Evolutionary conservation across 2,113 vertebrate genomes (phyloP).

Genomic region (Mus spicilegus): DNA sequence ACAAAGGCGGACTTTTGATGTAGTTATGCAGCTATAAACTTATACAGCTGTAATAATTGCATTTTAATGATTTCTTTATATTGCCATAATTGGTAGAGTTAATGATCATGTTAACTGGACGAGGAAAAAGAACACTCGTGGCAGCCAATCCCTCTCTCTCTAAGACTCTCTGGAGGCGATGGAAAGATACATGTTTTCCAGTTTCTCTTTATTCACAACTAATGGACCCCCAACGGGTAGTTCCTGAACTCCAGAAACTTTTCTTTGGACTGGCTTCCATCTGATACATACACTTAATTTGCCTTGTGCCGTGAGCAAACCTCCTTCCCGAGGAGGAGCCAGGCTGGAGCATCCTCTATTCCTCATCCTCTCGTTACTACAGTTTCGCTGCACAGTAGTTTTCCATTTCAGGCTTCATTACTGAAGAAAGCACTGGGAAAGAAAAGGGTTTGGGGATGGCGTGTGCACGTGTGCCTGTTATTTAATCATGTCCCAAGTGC

Average conservation of each 20-base stretch:
- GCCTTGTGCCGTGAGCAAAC: conserved; percentile 35
- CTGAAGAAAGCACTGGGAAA: conserved; percentile 74
- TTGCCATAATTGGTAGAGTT: conserved; percentile 83
- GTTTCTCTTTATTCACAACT: not conserved
- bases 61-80: conserved; percentile 86
- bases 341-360: not conserved
- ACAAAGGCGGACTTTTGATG: conserved; percentile 81
- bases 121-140: conserved; percentile 39
- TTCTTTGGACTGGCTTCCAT: conserved; percentile 36
- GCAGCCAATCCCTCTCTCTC: conserved; percentile 34
- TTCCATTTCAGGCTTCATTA: conserved; percentile 76
- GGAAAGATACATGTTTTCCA: conserved; percentile 55
- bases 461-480: conserved; percentile 70
- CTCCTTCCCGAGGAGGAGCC: conserved; percentile 19
- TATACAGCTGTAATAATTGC: conserved; percentile 84
- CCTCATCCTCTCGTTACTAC: conserved; percentile 38
- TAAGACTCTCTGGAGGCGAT: not conserved
- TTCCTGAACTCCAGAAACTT: not conserved
- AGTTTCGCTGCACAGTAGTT: conserved; percentile 78
- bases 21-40: conserved; percentile 84
- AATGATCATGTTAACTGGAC: conserved; percentile 72
- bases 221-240: conserved; percentile 29
- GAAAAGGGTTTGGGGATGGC: conserved; percentile 64
- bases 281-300: conserved; percentile 43
- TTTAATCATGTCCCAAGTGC: conserved; percentile 81